A percentile compares a stretch with the other conserved stretches of the same genome.
Conservation (phyloP, 2,888 invertebrate genomes). For the Hydraecia micacea region DNA sequence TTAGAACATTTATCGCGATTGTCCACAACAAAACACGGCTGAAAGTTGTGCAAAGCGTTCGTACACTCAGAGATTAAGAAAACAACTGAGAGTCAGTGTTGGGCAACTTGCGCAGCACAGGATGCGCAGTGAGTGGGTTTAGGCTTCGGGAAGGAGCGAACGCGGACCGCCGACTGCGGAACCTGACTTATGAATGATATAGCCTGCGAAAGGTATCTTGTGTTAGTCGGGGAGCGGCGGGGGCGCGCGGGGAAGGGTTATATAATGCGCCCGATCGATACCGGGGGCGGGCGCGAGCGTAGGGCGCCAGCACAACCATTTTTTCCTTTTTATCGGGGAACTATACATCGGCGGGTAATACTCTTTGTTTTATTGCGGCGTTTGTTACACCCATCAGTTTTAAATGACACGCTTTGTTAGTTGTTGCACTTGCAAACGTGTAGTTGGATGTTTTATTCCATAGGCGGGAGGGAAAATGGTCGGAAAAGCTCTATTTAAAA, state of each 20-base stretch:
- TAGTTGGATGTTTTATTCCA: conserved; percentile 15
- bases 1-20: conserved; percentile 84
- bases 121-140: conserved; percentile 75
- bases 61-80: conserved; percentile 68
- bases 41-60: conserved; percentile 68
- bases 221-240: conserved; percentile 65
- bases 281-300: conserved; percentile 75
- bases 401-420: conserved; percentile 39
- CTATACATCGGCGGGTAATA: conserved; percentile 64
- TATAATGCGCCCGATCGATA: conserved; percentile 86
- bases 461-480: not conserved
- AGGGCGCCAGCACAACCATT: conserved; percentile 76
- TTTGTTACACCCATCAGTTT: conserved; percentile 50
- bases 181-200: conserved; percentile 81
- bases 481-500: not conserved
- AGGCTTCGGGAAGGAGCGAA: conserved; percentile 48
- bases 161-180: conserved; percentile 73
- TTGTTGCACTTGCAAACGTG: conserved; percentile 21
- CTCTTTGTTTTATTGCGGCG: conserved; percentile 69
- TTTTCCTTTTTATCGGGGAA: conserved; percentile 70
- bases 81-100: conserved; percentile 82
- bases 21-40: conserved; percentile 79
- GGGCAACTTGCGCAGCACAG: conserved; percentile 63
- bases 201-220: conserved; percentile 73
- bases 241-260: conserved; percentile 78